Conservation (phyloP, 2,888 invertebrate genomes). For the Nebria salina region DNA sequence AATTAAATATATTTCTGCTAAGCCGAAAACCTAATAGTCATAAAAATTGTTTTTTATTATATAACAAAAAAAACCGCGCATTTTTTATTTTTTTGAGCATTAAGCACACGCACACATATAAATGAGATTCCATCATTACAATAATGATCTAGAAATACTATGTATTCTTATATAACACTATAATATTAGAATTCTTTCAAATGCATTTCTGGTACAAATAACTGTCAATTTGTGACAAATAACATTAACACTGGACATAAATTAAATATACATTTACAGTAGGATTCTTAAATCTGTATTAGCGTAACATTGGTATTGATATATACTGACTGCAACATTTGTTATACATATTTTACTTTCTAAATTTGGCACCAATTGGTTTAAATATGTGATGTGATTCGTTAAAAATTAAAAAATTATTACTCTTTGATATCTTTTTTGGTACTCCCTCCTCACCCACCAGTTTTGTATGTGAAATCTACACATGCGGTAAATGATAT, state of each 20-base stretch:
- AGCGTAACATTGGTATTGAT: not conserved
- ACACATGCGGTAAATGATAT: too few relatives aligned
- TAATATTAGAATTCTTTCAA: constrained; percentile 30
- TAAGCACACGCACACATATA: constrained; percentile 28
- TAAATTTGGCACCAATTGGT: not conserved
- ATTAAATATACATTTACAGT: constrained; percentile 23
- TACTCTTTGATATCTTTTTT: too few relatives aligned
- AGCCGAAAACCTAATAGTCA: constrained; percentile 2
- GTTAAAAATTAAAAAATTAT: too few relatives aligned
- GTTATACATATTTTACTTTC: not conserved
- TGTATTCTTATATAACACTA: constrained; percentile 20
- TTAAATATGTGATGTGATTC: not conserved
- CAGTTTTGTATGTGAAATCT: too few relatives aligned
- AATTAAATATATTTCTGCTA: constrained; percentile 15
- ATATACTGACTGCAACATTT: not conserved
- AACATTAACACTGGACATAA: constrained; percentile 34
- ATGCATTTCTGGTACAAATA: constrained; percentile 43
- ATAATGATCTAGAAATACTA: constrained; percentile 26
- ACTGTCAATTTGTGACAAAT: constrained; percentile 9
- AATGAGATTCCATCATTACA: constrained; percentile 31
- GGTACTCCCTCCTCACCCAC: too few relatives aligned
- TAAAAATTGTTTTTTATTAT: constrained; percentile 17
- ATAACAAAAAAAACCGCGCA: constrained; percentile 13
- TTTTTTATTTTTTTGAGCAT: constrained; percentile 27
- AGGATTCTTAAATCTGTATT: not conserved